phyloP scores from a whole-genome alignment of 2,888 invertebrate genomes.

The Trachelus iudaicus region DNA sequence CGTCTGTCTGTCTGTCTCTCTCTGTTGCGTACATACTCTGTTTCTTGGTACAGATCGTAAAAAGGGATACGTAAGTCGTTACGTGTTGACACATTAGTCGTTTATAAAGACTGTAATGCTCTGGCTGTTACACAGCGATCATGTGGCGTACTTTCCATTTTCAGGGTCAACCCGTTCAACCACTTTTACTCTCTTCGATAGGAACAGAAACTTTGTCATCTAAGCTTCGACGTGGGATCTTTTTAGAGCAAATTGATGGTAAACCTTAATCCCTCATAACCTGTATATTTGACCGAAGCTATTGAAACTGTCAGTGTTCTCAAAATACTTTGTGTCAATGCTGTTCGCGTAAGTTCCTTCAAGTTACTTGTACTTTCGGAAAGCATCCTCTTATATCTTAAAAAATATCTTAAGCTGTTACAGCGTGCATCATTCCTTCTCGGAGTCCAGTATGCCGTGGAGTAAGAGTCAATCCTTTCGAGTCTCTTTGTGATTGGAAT shows the following conservation, averaged over 20 bases:
- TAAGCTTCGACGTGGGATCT: neutral
- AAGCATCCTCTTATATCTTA: neutral
- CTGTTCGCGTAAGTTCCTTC: too few relatives aligned
- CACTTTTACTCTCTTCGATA: constrained; percentile 22
- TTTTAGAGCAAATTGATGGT: too few relatives aligned
- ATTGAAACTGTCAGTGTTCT: neutral
- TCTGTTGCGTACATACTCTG: neutral
- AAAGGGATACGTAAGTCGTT: neutral
- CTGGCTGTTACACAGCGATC: constrained; percentile 6
- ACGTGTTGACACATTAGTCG: neutral
- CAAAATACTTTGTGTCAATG: neutral
- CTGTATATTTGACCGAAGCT: neutral
- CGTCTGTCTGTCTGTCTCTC: neutral
- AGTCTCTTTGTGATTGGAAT: neutral
- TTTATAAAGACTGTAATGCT: neutral
- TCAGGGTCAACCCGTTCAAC: constrained; percentile 22
- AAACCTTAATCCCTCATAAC: neutral
- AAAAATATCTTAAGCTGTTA: neutral
- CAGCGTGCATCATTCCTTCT: neutral
- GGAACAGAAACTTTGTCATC: neutral
- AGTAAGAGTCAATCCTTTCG: neutral
- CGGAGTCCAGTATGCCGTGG: neutral
- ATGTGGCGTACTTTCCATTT: constrained; percentile 21
- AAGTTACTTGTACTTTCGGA: neutral
- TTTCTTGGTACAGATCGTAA: neutral